Base-by-base conservation (phyloP, 2,797 vertebrate genomes). In the Coccyzus lansbergi region DNA sequence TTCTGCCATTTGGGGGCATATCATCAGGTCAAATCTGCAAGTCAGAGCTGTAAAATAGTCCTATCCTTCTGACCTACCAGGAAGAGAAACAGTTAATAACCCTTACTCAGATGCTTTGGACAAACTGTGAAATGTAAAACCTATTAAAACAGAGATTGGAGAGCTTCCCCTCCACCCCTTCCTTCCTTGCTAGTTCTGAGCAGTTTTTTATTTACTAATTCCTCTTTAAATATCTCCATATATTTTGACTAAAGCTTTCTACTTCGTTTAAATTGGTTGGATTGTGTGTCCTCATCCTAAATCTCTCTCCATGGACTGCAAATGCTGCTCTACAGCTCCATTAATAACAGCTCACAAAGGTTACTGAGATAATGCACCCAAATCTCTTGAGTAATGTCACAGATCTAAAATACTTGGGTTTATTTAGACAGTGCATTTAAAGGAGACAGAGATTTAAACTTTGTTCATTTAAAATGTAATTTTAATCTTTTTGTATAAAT, bases 321-420 rank as follows among this genome's bases (percentile, higher is more conserved):
- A 49, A 77, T 22, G 42, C 52, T 84, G 63, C 84, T 69, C 21
- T 65, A 38, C 48, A 93, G 82, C 63, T 92, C 86, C 78, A 40
- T 16, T 64, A 91, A 62, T 2, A 29, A 68, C 74, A 59, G 76
- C 83, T 95, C 83, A 62, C 59, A 92, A 83, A 63, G 62, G 95
- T 81, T 83, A 86, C 80, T 56, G 20, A 62, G 89, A 93, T 92
- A 96, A 96, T 18, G 44, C 91, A 86, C 76, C 90, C 76, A 83
- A 90, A 97, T 88, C 94, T 49, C 28, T 85, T 75, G 48, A 90
- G 77, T 69, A 91, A 92, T 76, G 59, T 31, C 86, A 92, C 87
- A 88, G 86, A 79, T 93, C 83, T 76, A 26, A 85, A 94, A 95
- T 5, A 64, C 59, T 68, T 78, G 16, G 12, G 42, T 88, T 95